phyloP scores from a whole-genome alignment of 1,140 invertebrate genomes.

The Ceratina calcarata region DNA sequence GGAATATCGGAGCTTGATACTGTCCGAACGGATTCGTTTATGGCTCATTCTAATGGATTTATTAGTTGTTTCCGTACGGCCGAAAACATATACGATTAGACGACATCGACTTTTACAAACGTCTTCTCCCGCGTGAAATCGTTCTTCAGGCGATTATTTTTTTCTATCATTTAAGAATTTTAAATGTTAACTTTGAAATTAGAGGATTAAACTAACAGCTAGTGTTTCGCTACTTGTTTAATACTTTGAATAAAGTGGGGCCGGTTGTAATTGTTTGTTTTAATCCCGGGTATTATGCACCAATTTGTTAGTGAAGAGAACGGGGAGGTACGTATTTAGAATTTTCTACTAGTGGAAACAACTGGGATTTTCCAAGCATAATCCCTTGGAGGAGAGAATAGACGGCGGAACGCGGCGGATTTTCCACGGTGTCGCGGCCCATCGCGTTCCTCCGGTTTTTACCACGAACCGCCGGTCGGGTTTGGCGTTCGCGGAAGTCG shows the following conservation, averaged over 20 bases:
- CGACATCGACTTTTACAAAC: no score
- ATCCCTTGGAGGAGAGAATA: background rate
- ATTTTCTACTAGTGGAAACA: background rate
- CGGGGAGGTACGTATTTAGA: background rate
- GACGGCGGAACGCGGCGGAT: background rate
- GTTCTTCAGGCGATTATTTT: no score
- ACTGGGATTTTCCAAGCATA: background rate
- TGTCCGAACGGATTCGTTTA: background rate
- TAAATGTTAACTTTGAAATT: no score
- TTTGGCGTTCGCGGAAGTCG: constrained; percentile 18
- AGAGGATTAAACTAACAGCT: no score
- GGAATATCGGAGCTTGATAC: constrained; percentile 1
- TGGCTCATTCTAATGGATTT: background rate
- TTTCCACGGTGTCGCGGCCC: background rate
- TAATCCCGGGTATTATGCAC: no score
- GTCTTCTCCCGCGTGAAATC: no score
- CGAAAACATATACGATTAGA: no score
- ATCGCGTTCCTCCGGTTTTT: constrained; percentile 12
- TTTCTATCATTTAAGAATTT: no score
- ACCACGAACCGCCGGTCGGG: no score
- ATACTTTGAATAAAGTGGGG: background rate
- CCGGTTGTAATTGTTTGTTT: background rate
- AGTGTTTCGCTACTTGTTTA: no score
- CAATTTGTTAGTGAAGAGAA: background rate
- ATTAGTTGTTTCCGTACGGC: no score